Evolutionary conservation across 2,797 vertebrate species (phyloP).

Genomic region (Saxicola maurus): DNA sequence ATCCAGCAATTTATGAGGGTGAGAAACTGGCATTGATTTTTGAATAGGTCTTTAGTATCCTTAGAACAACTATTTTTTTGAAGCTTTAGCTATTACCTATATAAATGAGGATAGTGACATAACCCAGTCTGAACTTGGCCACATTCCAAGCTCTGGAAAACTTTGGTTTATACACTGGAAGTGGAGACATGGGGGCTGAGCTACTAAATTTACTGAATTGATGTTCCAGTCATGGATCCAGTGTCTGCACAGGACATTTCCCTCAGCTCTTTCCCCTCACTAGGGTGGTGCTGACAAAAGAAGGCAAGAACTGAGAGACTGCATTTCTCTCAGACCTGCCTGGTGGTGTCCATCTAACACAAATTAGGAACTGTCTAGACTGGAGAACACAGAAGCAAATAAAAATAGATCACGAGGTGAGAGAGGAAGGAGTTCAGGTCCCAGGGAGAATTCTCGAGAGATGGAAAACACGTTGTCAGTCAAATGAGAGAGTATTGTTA

Average conservation of each 20-base stretch:
- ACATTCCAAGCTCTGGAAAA: neutral
- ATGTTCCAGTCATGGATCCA: neutral
- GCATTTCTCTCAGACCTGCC: neutral
- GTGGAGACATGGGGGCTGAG: neutral
- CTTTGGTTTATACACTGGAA: neutral
- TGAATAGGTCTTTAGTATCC: neutral
- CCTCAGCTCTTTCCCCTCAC: neutral
- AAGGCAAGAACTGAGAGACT: neutral
- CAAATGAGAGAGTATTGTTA: neutral
- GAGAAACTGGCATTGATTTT: neutral
- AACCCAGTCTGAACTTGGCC: neutral
- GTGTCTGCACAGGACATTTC: neutral
- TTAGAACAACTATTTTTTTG: neutral
- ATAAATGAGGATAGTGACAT: neutral
- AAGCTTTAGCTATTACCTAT: rapidly evolving
- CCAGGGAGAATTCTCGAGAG: neutral
- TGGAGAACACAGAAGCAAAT: neutral
- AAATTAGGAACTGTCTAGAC: neutral
- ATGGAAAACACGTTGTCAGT: rapidly evolving
- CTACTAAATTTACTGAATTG: neutral
- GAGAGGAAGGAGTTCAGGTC: neutral
- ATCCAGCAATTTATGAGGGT: neutral
- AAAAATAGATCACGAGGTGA: neutral
- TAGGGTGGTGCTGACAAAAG: neutral
- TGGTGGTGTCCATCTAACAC: neutral